These are phyloP conservation scores for Bombus picipes DNA, from an alignment of 1,140 invertebrate genomes.

Conservation along the genomic window DNA sequence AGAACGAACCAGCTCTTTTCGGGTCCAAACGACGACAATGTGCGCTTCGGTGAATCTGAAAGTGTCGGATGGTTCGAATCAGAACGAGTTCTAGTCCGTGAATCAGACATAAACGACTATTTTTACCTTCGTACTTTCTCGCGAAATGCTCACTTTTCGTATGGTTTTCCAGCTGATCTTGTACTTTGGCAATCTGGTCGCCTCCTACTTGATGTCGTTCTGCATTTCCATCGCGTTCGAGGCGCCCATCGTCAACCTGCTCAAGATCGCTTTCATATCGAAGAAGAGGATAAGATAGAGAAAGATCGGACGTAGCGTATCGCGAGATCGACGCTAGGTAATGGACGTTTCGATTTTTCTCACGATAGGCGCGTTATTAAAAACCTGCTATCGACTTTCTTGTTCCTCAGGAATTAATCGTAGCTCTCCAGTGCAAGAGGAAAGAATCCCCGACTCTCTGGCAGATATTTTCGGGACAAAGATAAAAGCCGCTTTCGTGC, in stretches of 20 bases:
- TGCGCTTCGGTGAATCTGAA: rapidly evolving
- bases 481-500: not conserved
- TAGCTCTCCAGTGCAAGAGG: not conserved
- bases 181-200: constrained; percentile 90
- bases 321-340: constrained; percentile 20
- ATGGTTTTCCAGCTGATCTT: constrained; percentile 86
- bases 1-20: too few species aligned
- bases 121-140: not conserved
- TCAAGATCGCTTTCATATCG: constrained; percentile 85
- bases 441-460: not conserved
- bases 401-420: not conserved
- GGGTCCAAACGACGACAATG: not conserved
- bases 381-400: not conserved
- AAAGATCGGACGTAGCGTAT: not conserved
- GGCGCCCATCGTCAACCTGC: constrained; percentile 89
- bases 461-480: not conserved
- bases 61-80: not conserved
- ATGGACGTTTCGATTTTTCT: not conserved
- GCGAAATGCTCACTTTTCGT: not conserved
- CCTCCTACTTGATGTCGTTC: constrained; percentile 90
- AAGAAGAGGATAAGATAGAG: constrained; percentile 76
- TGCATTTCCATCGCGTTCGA: constrained; percentile 90
- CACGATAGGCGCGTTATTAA: not conserved
- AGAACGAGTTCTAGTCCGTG: too few species aligned
- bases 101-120: not conserved